These are phyloP conservation scores for Polietes domitor DNA, from an alignment of 2,888 invertebrate species.

Conservation along the genomic window DNA sequence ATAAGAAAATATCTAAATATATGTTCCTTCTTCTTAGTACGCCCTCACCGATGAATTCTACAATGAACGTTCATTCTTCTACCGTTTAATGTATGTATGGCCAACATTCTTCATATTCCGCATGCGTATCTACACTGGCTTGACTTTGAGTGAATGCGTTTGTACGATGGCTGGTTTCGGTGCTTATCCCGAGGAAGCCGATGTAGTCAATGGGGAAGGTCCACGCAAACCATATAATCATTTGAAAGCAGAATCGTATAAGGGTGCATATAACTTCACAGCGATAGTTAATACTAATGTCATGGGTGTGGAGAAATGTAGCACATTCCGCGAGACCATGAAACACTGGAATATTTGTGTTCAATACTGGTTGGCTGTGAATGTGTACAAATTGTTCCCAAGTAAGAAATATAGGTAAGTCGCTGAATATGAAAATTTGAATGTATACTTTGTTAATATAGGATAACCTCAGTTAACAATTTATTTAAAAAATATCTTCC, in stretches of 20 bases:
- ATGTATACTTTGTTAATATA: neutral
- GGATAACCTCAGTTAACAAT: too few species aligned
- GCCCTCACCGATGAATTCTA: conserved; percentile 89
- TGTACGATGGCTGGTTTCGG: conserved; percentile 95
- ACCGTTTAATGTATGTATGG: conserved; percentile 92
- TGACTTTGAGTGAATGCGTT: conserved; percentile 95
- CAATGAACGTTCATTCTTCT: conserved; percentile 86
- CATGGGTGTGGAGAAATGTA: conserved; percentile 90
- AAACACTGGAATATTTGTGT: conserved; percentile 97
- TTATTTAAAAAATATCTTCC: too few species aligned
- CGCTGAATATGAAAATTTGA: neutral
- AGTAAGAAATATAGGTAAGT: conserved; percentile 81
- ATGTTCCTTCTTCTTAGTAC: conserved; percentile 84
- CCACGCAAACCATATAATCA: conserved; percentile 89
- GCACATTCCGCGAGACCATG: conserved; percentile 93
- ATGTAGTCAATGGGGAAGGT: conserved; percentile 91
- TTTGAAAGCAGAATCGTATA: conserved; percentile 82
- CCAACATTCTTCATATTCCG: conserved; percentile 94
- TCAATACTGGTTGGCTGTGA: conserved; percentile 97
- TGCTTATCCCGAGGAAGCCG: conserved; percentile 90
- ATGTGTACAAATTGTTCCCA: conserved; percentile 93
- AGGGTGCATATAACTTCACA: conserved; percentile 86
- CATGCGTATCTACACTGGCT: conserved; percentile 93
- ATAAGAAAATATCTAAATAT: neutral
- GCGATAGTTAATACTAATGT: conserved; percentile 93